A percentile compares a stretch with the other conserved stretches of the same genome.
Conservation (phyloP, 2,888 invertebrate species). For the Drosophila leonis region DNA sequence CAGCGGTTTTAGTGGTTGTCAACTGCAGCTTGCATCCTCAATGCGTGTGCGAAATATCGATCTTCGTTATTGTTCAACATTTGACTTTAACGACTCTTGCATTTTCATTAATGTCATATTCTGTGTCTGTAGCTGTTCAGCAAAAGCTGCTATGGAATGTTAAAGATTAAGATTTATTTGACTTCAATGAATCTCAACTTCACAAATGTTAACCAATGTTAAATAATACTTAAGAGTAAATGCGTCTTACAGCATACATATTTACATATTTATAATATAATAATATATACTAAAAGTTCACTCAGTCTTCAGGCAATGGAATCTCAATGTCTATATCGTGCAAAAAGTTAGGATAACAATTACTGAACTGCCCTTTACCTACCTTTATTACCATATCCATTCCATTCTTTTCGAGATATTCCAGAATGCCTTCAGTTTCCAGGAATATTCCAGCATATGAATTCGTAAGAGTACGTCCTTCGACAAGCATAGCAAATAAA, state of each 20-base stretch:
- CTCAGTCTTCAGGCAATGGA: not conserved
- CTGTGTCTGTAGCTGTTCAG: conserved; percentile 1
- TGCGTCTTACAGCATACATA: too few relatives aligned
- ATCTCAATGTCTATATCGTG: not conserved
- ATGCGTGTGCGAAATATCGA: conserved; percentile 33
- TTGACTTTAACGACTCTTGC: conserved; percentile 53
- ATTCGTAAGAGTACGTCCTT: not conserved
- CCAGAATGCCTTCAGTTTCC: not conserved
- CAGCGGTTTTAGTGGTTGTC: conserved; percentile 57
- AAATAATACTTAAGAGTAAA: not conserved
- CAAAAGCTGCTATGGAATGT: not conserved
- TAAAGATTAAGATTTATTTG: not conserved
- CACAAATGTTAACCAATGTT: not conserved
- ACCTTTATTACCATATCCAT: not conserved
- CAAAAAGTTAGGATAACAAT: not conserved
- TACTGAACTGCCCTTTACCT: not conserved
- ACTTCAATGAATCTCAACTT: not conserved
- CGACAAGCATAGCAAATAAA: conserved; percentile 12
- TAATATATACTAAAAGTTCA: too few relatives aligned
- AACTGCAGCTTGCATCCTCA: conserved; percentile 35
- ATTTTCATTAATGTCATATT: conserved; percentile 50
- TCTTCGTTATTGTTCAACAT: conserved; percentile 40
- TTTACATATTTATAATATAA: too few relatives aligned
- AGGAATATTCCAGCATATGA: not conserved
- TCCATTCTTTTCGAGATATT: not conserved